phyloP scores from a whole-genome alignment of 2,113 vertebrate genomes.

The Rhadina sibilatrix region DNA sequence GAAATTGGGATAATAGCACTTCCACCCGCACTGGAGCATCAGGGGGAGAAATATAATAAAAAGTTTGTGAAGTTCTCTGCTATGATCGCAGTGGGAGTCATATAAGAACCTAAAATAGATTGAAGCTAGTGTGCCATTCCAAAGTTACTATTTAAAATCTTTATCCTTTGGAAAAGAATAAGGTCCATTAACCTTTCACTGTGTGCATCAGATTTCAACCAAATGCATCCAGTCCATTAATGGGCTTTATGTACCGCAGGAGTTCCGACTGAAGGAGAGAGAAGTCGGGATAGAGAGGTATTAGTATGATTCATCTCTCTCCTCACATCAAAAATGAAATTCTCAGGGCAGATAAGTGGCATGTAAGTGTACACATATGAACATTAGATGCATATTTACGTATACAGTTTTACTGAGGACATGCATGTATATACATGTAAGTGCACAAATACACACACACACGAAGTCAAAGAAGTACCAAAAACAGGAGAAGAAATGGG shows the following conservation, averaged over 20 bases:
- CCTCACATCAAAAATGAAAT: neutral
- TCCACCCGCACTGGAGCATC: neutral
- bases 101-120: constrained; percentile 64
- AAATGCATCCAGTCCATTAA: constrained; percentile 58
- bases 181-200: constrained; percentile 64
- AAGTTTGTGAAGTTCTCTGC: constrained; percentile 44
- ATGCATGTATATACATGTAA: neutral
- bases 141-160: constrained; percentile 59
- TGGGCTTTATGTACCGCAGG: constrained; percentile 47
- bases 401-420: neutral
- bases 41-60: constrained; percentile 51
- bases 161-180: constrained; percentile 56
- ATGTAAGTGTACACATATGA: neutral
- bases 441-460: neutral
- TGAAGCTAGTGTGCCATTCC: constrained; percentile 54
- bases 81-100: constrained; percentile 52
- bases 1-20: constrained; percentile 56
- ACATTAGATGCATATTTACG: neutral
- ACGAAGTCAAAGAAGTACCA: neutral
- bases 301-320: neutral
- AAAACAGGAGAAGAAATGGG: neutral
- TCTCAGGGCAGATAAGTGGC: neutral
- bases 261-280: constrained; percentile 41
- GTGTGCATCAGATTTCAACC: constrained; percentile 51
- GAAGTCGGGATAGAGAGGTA: neutral